Evolutionary conservation across 1,140 invertebrate species (phyloP), one percentile per base, ranked within the genome.

Genomic region (Scaptomyza graminum): DNA sequence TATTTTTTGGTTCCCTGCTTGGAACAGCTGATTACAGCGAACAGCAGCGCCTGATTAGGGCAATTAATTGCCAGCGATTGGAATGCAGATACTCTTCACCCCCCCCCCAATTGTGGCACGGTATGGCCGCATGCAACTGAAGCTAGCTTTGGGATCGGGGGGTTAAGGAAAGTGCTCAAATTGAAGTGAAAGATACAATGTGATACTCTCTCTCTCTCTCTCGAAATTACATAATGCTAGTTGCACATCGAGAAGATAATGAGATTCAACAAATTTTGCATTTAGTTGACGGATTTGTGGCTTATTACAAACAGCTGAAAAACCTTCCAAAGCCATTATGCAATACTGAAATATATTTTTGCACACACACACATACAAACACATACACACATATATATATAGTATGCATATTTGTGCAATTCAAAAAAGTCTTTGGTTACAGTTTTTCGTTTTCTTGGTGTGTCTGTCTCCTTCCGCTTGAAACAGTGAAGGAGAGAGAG

Each of bases 11-110:
- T 67, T 57, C 51, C 57, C 62, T 47, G 60, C 68, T 76, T 54
- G 80, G 49, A 87, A 77, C 82, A 85, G 82, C 78, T 87, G 81
- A 87, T 84, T 84, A 63, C 62, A 59, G 57, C 59, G 49, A 76
- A 79, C 52, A 57, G 41, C 46, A 37, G 25, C 54, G 71, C 59
- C 69, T 78, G 82, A 85, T 85, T 87, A 76, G 63, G 82, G 78
- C 82, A 85, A 82, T 87, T 85, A 85, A 87, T 87, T 71, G 77
- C 60, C 50, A 43, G 41, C 49, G 68, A 80, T 76, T 52, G 79
- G 67, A 75, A 68, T 46, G 67, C 61, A 54, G 22, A 59, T 50
- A 46, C 13, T 28, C 18, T 11, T 31, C 15, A 8, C n/a, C 22
- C 37, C 11, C 6, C 31, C 5, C 13, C 67, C 67, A 64, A 51